Conservation (phyloP, 2,888 invertebrate species). For the Lutraria lutraria region DNA sequence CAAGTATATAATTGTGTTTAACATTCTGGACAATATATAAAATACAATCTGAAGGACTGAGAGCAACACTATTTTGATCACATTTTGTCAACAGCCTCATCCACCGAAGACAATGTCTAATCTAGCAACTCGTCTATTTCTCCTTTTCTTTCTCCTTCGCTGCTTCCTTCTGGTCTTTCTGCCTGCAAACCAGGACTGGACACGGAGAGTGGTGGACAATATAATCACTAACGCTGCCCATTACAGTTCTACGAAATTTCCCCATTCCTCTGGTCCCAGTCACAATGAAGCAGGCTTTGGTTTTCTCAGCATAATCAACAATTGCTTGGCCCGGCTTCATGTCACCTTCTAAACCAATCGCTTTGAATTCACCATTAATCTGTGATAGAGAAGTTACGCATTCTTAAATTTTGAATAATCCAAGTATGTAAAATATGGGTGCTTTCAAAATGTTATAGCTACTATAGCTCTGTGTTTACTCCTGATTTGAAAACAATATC, state of each 20-base stretch:
- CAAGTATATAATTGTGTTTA: not conserved
- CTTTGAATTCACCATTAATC: constrained; percentile 72
- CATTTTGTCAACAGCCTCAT: not conserved
- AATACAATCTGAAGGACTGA: not conserved
- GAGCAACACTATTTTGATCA: not conserved
- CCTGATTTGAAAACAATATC: too few relatives aligned
- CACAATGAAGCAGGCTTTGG: constrained; percentile 74
- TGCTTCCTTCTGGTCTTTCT: constrained; percentile 58
- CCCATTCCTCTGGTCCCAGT: constrained; percentile 79
- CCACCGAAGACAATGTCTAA: not conserved
- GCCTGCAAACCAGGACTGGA: constrained; percentile 73
- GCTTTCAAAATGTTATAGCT: too few relatives aligned
- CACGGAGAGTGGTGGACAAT: constrained; percentile 77
- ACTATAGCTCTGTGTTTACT: too few relatives aligned
- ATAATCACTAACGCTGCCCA: constrained; percentile 79
- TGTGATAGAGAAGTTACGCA: constrained; percentile 44
- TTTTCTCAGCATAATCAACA: constrained; percentile 69
- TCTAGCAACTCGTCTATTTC: not conserved
- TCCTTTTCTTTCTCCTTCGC: constrained; percentile 33
- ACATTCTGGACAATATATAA: not conserved
- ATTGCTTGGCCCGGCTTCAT: constrained; percentile 76
- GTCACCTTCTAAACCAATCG: constrained; percentile 73
- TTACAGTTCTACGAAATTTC: constrained; percentile 75
- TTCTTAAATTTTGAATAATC: too few relatives aligned
- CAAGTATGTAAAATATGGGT: too few relatives aligned